Conservation (phyloP, 2,888 invertebrate species). For the Morpho deidamia region DNA sequence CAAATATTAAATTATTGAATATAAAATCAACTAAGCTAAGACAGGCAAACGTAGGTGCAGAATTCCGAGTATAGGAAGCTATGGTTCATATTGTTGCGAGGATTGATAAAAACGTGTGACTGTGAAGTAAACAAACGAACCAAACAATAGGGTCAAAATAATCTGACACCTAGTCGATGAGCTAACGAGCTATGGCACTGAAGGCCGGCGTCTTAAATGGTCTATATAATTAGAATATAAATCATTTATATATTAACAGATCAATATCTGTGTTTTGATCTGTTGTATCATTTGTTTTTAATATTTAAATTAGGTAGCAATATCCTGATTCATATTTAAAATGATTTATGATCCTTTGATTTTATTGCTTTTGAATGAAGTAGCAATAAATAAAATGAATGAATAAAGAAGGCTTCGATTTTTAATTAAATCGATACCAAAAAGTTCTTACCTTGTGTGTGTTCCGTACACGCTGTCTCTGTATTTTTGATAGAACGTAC, state of each 20-base stretch:
- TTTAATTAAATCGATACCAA: too few species aligned
- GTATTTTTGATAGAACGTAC: too few species aligned
- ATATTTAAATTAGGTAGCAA: neutral
- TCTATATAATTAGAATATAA: conserved; percentile 9
- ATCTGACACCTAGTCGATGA: conserved; percentile 47
- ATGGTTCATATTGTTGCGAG: conserved; percentile 7
- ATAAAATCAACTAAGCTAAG: neutral
- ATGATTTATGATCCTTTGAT: neutral
- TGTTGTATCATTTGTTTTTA: conserved; percentile 1
- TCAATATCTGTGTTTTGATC: conserved; percentile 6
- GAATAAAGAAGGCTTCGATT: too few species aligned
- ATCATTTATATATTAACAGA: conserved; percentile 4
- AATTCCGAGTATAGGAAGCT: conserved; percentile 14
- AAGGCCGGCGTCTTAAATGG: conserved; percentile 14
- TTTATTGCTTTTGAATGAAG: neutral
- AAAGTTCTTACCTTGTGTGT: too few species aligned
- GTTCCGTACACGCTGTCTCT: too few species aligned
- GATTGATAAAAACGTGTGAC: conserved; percentile 23
- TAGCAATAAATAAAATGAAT: neutral
- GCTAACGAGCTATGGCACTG: conserved; percentile 46
- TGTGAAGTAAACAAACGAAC: conserved; percentile 32
- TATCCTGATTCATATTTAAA: neutral
- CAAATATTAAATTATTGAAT: neutral
- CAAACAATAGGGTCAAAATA: conserved; percentile 46
- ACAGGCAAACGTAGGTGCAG: neutral